phyloP scores from a whole-genome alignment of 2,113 vertebrate species.

The Prinia subflava region DNA sequence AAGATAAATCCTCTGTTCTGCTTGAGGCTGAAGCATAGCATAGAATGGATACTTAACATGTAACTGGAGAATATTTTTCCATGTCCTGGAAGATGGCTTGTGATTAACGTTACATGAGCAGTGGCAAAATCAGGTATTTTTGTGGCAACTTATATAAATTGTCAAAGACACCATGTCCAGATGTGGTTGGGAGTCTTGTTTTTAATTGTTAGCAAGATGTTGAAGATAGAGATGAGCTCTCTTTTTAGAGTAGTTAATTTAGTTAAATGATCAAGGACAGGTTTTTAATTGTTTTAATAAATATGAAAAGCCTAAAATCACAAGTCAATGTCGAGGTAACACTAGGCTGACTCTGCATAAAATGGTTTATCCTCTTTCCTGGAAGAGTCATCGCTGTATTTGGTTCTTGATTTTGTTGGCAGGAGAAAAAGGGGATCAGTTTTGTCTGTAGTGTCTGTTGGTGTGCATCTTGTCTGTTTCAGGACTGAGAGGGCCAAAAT shows the following conservation, averaged over 20 bases:
- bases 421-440: neutral
- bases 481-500: neutral
- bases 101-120: neutral
- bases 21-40: neutral
- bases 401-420: neutral
- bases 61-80: neutral
- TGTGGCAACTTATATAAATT: neutral
- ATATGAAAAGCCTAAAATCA: neutral
- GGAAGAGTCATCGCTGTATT: neutral
- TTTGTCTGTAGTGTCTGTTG: neutral
- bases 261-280: neutral
- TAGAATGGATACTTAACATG: neutral
- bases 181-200: neutral
- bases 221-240: neutral
- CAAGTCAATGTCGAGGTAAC: neutral
- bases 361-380: neutral
- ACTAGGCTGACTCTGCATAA: neutral
- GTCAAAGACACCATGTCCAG: neutral
- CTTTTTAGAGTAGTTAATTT: neutral
- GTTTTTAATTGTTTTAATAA: neutral
- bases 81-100: neutral
- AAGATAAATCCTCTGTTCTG: neutral
- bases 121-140: neutral
- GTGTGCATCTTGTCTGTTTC: neutral
- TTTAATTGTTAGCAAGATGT: neutral